Evolutionary conservation across 2,113 vertebrate genomes (phyloP).

Genomic region (Anthoscopus minutus): DNA sequence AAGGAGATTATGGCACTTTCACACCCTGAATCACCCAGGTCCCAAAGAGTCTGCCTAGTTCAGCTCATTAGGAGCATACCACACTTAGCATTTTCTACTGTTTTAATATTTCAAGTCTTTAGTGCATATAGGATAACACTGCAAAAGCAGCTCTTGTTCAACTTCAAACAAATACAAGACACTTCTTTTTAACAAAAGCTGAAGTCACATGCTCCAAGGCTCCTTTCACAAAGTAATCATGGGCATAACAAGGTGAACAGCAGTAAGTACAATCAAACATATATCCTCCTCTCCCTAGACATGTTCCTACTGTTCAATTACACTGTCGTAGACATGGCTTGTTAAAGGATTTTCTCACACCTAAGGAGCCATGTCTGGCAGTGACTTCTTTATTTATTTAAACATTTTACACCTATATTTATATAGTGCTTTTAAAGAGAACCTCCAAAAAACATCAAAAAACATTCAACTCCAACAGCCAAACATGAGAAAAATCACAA

Average conservation of each 20-base stretch:
- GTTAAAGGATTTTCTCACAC: background rate
- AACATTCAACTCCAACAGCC: background rate
- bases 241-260: background rate
- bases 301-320: background rate
- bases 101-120: background rate
- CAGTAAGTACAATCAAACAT: background rate
- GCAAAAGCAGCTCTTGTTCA: background rate
- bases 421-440: background rate
- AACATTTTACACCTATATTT: background rate
- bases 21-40: background rate
- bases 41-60: background rate
- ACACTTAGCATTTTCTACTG: background rate
- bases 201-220: background rate
- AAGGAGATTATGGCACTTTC: constrained; percentile 8
- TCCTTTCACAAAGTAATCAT: background rate
- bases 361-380: background rate
- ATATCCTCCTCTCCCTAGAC: background rate
- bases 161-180: background rate
- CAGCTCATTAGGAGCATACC: background rate
- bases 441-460: background rate
- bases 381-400: background rate
- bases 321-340: background rate
- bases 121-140: background rate
- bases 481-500: background rate
- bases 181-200: background rate